Base-by-base conservation (phyloP, 1,140 invertebrate genomes). In the Drosophila dunni region DNA sequence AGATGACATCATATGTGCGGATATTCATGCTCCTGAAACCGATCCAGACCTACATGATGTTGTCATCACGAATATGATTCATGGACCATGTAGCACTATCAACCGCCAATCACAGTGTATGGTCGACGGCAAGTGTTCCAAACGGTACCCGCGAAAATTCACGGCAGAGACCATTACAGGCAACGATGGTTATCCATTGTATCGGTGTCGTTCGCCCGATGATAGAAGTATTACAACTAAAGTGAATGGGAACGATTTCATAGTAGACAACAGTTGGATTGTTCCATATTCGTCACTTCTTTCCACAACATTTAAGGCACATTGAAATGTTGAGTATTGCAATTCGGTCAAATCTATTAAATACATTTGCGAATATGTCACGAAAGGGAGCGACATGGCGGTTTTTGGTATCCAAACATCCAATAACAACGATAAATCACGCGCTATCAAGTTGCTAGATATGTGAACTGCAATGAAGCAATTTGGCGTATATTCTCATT, bases 1-100 rank as follows among this genome's bases (percentile, higher is more conserved):
- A 60, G 93, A 94, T 90, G 56, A 81, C 11, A 79, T 93, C 15
- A 93, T 94, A 74, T 93, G 69, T 63, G 93, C 93, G 24, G 94
- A 94, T 90, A 92, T 95, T 66, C 93, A 94, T 8, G 91, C 94
- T 92, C 69, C 57, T 6, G 50, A 65, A 73, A 44, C 34, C 57
- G 90, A 94, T 85, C 89, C 91, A 50, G 54, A 73, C 53, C 77
- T 94, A 29, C 77, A 90, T 90, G 81, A 78, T 40, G 73, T 93
- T 61, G 90, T 94, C 13, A 92, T 51, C 6, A 92, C 81, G 61
- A 65, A 92, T 70, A 94, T 94, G 93, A 93, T 94, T 79, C 93
- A 94, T 91, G 93, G 93, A 57, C 50, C 50, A 9, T 48, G 46
- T 48, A 5, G 46, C 7, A 17, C 46, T 17, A 48, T 48, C 46